phyloP scores from a whole-genome alignment of 1,140 invertebrate genomes.

The Trichonephila clavipes region DNA sequence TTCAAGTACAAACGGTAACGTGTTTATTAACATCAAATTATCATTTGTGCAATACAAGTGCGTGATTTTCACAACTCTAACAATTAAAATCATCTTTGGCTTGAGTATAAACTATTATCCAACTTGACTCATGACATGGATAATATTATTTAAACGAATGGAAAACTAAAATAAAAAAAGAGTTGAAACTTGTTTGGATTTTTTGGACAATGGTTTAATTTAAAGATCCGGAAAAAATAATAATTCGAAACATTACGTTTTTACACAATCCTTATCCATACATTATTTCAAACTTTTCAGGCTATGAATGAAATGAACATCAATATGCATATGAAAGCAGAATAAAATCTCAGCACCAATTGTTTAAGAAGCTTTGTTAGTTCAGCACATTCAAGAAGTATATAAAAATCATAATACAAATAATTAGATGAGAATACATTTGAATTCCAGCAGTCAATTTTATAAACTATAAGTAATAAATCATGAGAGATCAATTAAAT shows the following conservation, averaged over 20 bases:
- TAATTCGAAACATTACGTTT: not conserved
- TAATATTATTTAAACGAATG: not conserved
- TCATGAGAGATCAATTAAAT: conserved; percentile 24
- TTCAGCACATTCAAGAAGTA: not conserved
- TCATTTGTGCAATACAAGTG: conserved; percentile 54
- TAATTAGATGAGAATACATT: not conserved
- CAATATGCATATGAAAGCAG: not conserved
- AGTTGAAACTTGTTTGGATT: not conserved
- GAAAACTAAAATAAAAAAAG: not conserved
- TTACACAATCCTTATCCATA: not conserved
- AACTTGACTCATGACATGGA: not conserved
- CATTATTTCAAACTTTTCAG: not conserved
- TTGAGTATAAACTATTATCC: not conserved
- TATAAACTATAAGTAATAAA: conserved; percentile 8
- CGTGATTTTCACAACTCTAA: not conserved
- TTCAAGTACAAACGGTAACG: conserved; percentile 59
- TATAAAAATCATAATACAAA: not conserved
- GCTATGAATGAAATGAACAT: not conserved
- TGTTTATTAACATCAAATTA: conserved; percentile 18
- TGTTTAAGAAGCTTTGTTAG: not conserved
- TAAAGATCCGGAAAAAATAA: not conserved
- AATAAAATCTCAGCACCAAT: conserved; percentile 28
- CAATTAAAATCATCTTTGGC: conserved; percentile 60
- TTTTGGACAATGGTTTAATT: not conserved
- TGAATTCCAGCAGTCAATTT: not conserved